These are phyloP conservation scores for Agriopis aurantiaria DNA, from an alignment of 2,888 invertebrate genomes.

Conservation along the genomic window DNA sequence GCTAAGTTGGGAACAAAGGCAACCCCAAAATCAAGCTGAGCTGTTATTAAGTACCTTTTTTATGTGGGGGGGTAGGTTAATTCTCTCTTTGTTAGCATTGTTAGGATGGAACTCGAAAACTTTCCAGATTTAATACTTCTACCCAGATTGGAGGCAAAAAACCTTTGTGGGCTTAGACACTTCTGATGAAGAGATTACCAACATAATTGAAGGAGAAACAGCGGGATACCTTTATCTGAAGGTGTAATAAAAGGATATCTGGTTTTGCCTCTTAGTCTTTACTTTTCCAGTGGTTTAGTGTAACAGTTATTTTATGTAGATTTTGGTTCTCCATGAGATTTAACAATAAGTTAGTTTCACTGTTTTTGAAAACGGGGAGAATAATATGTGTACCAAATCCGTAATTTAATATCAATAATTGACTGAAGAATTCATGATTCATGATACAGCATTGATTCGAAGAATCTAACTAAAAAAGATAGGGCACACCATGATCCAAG, in stretches of 20 bases:
- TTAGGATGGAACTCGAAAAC: constrained; percentile 40
- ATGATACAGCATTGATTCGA: no score
- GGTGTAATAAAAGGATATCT: constrained; percentile 24
- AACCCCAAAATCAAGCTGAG: constrained; percentile 54
- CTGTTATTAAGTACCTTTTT: constrained; percentile 50
- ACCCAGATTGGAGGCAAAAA: constrained; percentile 40
- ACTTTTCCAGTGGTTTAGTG: constrained; percentile 18
- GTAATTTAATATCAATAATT: no score
- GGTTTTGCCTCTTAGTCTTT: constrained; percentile 20
- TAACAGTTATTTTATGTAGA: constrained; percentile 14
- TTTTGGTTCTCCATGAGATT: background rate
- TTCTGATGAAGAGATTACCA: constrained; percentile 33
- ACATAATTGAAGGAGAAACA: constrained; percentile 34
- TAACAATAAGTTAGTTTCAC: background rate
- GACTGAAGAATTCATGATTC: no score
- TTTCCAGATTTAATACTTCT: constrained; percentile 42
- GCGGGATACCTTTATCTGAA: constrained; percentile 22
- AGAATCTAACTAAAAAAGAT: no score
- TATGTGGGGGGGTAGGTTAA: constrained; percentile 44
- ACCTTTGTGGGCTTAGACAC: constrained; percentile 36
- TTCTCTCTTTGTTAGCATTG: constrained; percentile 44
- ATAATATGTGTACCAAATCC: no score
- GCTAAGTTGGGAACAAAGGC: constrained; percentile 53
- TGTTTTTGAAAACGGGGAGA: background rate
- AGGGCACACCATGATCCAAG: no score